These are phyloP conservation scores for Alces alces DNA, from an alignment of 2,113 vertebrate genomes.

Conservation along the genomic window DNA sequence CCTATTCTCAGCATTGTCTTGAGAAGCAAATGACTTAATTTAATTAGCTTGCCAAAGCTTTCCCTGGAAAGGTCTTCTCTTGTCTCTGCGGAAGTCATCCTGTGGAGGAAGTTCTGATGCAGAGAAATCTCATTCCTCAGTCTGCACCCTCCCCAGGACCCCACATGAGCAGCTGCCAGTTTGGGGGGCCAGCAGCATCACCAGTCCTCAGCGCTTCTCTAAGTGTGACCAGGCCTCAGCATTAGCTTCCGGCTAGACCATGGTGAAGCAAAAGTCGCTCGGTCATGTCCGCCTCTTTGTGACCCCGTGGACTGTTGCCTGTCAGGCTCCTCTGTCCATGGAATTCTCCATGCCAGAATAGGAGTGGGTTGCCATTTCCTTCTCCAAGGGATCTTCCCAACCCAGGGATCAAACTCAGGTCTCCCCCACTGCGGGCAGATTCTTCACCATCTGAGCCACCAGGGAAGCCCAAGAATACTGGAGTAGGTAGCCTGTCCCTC, in stretches of 20 bases:
- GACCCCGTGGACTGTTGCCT: background rate
- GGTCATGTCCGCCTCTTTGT: background rate
- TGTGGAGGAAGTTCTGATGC: too few relatives aligned
- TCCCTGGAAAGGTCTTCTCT: background rate
- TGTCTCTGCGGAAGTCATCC: background rate
- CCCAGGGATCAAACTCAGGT: background rate
- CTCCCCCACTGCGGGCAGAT: background rate
- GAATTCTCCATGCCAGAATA: background rate
- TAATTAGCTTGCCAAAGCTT: background rate
- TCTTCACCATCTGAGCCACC: background rate
- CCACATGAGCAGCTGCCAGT: background rate
- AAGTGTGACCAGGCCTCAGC: accelerated
- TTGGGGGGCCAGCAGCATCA: accelerated
- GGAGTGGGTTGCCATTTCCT: background rate
- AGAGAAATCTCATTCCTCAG: accelerated
- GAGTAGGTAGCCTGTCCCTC: background rate
- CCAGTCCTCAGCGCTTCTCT: background rate
- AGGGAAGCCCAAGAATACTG: background rate
- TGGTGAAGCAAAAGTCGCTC: background rate
- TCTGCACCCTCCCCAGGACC: background rate
- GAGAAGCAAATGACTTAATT: background rate
- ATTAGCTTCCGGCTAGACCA: background rate
- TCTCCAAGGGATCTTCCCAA: background rate
- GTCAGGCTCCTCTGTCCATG: background rate
- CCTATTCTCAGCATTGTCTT: background rate